These are phyloP conservation scores for Cinara cedri DNA, from an alignment of 2,888 invertebrate genomes.

Conservation along the genomic window DNA sequence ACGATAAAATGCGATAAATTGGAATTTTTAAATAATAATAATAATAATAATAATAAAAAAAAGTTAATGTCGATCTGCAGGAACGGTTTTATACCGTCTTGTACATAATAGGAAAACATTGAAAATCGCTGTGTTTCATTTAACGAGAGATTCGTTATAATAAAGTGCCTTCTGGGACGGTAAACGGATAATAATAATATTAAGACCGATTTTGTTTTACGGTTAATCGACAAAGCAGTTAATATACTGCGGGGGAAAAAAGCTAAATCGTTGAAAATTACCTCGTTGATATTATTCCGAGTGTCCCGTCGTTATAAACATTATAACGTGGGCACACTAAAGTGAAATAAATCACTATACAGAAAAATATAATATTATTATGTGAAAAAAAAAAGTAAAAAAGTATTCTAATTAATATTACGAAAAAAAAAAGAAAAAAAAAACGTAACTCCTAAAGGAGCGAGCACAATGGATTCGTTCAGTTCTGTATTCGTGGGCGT, in stretches of 20 bases:
- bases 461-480: no score
- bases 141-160: constrained; percentile 17
- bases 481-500: no score
- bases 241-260: neutral
- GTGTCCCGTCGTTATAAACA: neutral
- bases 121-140: constrained; percentile 8
- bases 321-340: no score
- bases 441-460: no score
- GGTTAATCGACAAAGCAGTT: neutral
- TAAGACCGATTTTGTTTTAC: constrained; percentile 2
- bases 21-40: neutral
- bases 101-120: neutral
- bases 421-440: no score
- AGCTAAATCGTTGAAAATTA: neutral
- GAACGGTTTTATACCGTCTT: neutral
- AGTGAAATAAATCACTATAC: no score
- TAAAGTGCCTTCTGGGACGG: neutral
- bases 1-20: constrained; percentile 13
- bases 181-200: neutral
- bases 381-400: no score
- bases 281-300: neutral
- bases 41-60: constrained; percentile 26
- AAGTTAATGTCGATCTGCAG: neutral
- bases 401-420: no score
- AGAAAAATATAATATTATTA: no score